Conservation (phyloP, 2,113 vertebrate genomes). For the Ochotona princeps region DNA sequence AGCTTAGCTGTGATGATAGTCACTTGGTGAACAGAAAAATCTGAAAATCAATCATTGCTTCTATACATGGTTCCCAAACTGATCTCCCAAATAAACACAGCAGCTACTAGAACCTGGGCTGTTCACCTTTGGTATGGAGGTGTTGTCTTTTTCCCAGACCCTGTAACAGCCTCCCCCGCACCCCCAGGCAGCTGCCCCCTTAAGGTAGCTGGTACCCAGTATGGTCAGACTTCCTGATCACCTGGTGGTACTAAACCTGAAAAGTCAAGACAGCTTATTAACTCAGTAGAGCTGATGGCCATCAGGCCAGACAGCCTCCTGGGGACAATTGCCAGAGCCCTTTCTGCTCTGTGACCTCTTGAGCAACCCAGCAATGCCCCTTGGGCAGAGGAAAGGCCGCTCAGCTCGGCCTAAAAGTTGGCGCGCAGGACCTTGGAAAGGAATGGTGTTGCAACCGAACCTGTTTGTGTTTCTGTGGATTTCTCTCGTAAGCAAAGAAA, state of each 20-base stretch:
- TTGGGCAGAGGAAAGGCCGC: background rate
- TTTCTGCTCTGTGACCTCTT: conserved; percentile 38
- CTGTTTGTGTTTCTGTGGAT: background rate
- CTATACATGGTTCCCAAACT: background rate
- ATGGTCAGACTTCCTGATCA: background rate
- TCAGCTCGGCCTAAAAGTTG: background rate
- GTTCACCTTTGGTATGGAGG: background rate
- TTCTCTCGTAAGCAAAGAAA: conserved; percentile 9
- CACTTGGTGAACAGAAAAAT: background rate
- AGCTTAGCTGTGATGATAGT: background rate
- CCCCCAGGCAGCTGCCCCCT: background rate
- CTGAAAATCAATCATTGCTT: conserved; percentile 2
- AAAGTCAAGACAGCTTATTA: conserved; percentile 29
- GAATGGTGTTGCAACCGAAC: conserved; percentile 5
- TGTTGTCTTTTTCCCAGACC: background rate
- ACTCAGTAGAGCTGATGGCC: background rate
- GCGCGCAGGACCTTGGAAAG: background rate
- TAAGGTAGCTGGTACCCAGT: too few relatives aligned
- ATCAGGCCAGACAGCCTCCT: background rate
- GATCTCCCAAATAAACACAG: background rate
- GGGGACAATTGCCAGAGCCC: background rate
- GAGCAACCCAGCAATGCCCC: background rate
- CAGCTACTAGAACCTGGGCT: background rate
- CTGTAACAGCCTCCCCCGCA: background rate
- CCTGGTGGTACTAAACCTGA: background rate